These are phyloP conservation scores for Chrysolina americana DNA, from an alignment of 2,888 invertebrate species.

Conservation along the genomic window DNA sequence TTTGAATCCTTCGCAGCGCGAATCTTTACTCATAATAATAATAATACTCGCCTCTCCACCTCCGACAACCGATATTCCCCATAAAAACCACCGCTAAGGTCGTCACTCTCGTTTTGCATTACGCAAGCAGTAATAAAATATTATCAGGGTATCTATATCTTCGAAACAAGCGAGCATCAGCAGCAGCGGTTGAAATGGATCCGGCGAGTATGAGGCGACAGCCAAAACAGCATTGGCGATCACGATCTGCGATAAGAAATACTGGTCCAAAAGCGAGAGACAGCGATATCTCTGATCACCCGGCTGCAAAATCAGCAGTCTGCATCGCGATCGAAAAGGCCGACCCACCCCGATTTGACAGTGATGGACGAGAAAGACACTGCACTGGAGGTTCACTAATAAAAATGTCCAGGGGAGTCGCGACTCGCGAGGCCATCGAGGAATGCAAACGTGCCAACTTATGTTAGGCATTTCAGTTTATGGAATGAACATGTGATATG, in stretches of 20 bases:
- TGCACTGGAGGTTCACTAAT: conserved; percentile 57
- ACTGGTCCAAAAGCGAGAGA: conserved; percentile 50
- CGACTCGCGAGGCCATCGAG: conserved; percentile 26
- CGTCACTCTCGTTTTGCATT: conserved; percentile 22
- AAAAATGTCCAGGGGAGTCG: conserved; percentile 56
- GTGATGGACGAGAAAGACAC: conserved; percentile 57
- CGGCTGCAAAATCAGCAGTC: conserved; percentile 55
- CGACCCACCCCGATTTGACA: conserved; percentile 60
- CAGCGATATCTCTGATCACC: conserved; percentile 47
- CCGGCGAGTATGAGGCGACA: conserved; percentile 37
- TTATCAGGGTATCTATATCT: conserved; percentile 30
- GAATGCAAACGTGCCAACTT: conserved; percentile 24
- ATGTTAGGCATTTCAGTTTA: conserved; percentile 5
- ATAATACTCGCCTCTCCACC: background rate
- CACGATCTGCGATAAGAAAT: conserved; percentile 54
- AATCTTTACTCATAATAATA: too few species aligned
- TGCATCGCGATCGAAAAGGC: conserved; percentile 54
- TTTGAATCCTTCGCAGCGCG: too few species aligned
- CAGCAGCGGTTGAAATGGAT: conserved; percentile 27
- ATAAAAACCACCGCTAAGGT: background rate
- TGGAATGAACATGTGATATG: background rate
- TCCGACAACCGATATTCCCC: background rate
- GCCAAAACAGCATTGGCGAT: conserved; percentile 54
- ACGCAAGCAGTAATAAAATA: conserved; percentile 26
- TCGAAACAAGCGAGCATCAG: conserved; percentile 30